phyloP scores from a whole-genome alignment of 2,797 vertebrate genomes.

The Argyrosomus regius region DNA sequence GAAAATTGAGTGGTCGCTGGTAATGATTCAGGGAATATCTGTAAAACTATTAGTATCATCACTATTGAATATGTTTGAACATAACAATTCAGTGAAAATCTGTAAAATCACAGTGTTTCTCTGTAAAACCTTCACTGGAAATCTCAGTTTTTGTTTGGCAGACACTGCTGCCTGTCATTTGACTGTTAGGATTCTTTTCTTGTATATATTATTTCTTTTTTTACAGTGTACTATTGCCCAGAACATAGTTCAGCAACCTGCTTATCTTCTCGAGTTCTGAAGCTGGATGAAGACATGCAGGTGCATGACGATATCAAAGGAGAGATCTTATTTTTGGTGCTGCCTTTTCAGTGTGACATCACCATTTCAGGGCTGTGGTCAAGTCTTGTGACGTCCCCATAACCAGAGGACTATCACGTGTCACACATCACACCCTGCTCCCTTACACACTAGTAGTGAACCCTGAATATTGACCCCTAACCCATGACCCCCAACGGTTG shows the following conservation, averaged over 20 bases:
- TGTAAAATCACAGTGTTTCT: too few relatives aligned
- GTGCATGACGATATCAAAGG: background rate
- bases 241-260: background rate
- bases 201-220: too few relatives aligned
- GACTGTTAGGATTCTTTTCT: too few relatives aligned
- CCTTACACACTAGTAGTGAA: slow-evolving; percentile 21
- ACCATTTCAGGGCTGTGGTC: background rate
- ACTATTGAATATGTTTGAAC: too few relatives aligned
- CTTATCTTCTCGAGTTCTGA: background rate
- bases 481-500: slow-evolving; percentile 16
- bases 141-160: too few relatives aligned
- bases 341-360: background rate
- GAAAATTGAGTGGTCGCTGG: too few relatives aligned
- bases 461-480: slow-evolving; percentile 33
- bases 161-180: too few relatives aligned
- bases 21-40: too few relatives aligned
- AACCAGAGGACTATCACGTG: slow-evolving; percentile 22
- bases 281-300: background rate
- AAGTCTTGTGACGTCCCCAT: slow-evolving; percentile 24
- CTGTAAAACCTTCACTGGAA: too few relatives aligned
- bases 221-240: too few relatives aligned
- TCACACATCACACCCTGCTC: slow-evolving; percentile 4
- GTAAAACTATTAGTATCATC: too few relatives aligned
- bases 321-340: background rate
- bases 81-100: too few relatives aligned